Percentiles rank a stretch among this genome's conserved stretches.
phyloP scores from a whole-genome alignment of 1,140 invertebrate genomes.

The Rhagoletis zephyria region DNA sequence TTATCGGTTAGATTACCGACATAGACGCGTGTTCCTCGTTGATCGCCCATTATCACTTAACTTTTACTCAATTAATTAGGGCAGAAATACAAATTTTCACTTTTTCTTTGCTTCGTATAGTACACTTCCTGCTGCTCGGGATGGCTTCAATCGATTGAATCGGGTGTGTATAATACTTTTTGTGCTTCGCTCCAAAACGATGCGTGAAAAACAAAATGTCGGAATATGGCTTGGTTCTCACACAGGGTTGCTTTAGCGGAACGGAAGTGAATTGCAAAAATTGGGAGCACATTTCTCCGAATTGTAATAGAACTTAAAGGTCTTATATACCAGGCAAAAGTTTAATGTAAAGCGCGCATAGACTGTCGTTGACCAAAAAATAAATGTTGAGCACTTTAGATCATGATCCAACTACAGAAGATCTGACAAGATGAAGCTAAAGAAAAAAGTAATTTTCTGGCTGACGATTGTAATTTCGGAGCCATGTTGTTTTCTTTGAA shows the following conservation, averaged over 20 bases:
- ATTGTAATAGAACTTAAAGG: background rate
- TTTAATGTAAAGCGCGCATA: too few relatives aligned
- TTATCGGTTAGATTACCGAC: slow-evolving; percentile 87
- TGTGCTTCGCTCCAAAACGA: slow-evolving; percentile 5
- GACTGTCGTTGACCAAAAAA: too few relatives aligned
- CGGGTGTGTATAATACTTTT: slow-evolving; percentile 53
- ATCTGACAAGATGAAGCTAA: too few relatives aligned
- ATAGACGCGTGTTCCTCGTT: slow-evolving; percentile 84
- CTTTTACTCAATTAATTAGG: slow-evolving; percentile 37
- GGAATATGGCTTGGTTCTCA: slow-evolving; percentile 24
- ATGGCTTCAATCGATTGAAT: slow-evolving; percentile 55
- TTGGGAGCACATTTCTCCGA: slow-evolving; percentile 23
- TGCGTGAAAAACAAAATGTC: slow-evolving; percentile 43
- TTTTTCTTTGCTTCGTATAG: background rate
- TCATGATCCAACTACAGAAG: too few relatives aligned
- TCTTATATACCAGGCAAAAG: too few relatives aligned
- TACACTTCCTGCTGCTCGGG: slow-evolving; percentile 15
- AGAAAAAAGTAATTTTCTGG: too few relatives aligned
- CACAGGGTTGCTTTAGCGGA: background rate
- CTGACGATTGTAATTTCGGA: too few relatives aligned
- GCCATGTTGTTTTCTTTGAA: too few relatives aligned
- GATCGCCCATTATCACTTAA: slow-evolving; percentile 69
- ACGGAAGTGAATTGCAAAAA: slow-evolving; percentile 26
- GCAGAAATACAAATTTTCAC: slow-evolving; percentile 35
- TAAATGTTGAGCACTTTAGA: too few relatives aligned